phyloP scores from a whole-genome alignment of 2,888 invertebrate genomes.

The Dryomyza anilis region DNA sequence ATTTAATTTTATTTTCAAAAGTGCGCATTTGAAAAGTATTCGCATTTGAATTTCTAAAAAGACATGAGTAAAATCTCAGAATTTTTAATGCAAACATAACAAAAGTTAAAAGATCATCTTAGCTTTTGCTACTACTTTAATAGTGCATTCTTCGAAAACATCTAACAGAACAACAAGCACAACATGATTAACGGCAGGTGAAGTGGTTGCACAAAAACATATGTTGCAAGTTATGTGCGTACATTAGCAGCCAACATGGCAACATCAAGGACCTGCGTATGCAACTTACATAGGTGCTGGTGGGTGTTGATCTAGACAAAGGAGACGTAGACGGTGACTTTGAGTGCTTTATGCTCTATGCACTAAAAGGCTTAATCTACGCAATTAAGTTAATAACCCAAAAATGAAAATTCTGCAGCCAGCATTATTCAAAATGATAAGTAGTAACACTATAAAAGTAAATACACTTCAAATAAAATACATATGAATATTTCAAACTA shows the following conservation, averaged over 20 bases:
- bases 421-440: constrained; percentile 32
- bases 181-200: not conserved
- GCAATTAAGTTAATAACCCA: constrained; percentile 59
- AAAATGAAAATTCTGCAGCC: constrained; percentile 42
- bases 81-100: no score
- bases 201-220: not conserved
- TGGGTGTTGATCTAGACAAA: not conserved
- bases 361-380: constrained; percentile 54
- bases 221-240: constrained; percentile 25
- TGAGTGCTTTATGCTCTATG: constrained; percentile 26
- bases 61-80: no score
- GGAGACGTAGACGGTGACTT: not conserved
- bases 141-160: no score
- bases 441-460: constrained; percentile 15
- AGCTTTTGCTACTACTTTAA: no score
- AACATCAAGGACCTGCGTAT: constrained; percentile 11
- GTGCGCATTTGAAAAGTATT: no score
- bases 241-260: not conserved
- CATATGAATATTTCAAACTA: no score
- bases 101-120: no score
- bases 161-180: not conserved
- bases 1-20: no score
- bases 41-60: no score
- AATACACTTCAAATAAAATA: not conserved
- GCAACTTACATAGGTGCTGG: not conserved